Conservation (phyloP, 2,113 vertebrate genomes). For the Mirounga angustirostris region DNA sequence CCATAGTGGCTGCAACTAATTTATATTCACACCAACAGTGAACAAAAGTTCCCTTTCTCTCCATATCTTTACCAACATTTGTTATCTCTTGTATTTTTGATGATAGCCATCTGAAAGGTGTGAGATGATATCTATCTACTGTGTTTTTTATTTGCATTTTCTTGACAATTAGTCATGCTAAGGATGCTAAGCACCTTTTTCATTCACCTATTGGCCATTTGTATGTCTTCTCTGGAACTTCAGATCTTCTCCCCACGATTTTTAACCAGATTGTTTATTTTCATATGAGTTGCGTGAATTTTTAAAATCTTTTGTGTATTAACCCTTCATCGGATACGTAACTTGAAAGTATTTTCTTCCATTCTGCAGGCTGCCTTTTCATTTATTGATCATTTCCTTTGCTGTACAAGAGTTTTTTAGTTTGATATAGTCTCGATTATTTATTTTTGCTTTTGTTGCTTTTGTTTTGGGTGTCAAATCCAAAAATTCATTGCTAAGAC, state of each 20-base stretch:
- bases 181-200: neutral
- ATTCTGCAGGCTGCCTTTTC: neutral
- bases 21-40: neutral
- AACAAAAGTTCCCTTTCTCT: neutral
- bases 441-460: neutral
- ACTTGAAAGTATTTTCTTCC: neutral
- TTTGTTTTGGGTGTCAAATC: neutral
- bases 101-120: neutral
- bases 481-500: neutral
- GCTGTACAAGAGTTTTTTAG: neutral
- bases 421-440: neutral
- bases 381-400: neutral
- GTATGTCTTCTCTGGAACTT: neutral
- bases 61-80: neutral
- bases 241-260: neutral
- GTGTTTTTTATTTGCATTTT: neutral
- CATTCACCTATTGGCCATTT: neutral
- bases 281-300: neutral
- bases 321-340: neutral
- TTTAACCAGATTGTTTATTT: neutral
- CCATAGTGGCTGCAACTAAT: neutral
- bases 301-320: neutral
- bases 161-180: neutral
- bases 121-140: neutral
- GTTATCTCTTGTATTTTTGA: neutral